Percentiles rank a stretch among this genome's conserved stretches.
Evolutionary conservation across 2,113 vertebrate genomes (phyloP).

Genomic region (Cariama cristata): DNA sequence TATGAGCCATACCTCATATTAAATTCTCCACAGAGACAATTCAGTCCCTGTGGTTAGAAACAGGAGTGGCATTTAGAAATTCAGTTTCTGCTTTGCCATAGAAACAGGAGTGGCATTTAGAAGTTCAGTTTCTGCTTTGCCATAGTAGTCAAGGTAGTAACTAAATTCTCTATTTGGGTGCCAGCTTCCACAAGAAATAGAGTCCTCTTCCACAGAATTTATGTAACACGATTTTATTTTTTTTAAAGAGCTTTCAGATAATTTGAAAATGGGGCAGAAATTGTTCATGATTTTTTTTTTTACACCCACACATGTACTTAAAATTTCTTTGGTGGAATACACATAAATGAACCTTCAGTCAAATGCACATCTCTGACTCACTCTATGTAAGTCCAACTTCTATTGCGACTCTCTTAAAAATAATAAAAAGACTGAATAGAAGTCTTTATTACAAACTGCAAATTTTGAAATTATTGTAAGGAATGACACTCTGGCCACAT

Average conservation of each 20-base stretch:
- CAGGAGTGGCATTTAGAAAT: background rate
- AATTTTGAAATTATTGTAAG: background rate
- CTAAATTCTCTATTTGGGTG: background rate
- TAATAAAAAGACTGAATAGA: background rate
- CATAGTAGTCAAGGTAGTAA: background rate
- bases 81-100: background rate
- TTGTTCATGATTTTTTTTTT: background rate
- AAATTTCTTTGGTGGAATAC: background rate
- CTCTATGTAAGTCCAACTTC: background rate
- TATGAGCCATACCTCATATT: background rate
- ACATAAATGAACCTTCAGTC: background rate
- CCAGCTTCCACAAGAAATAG: background rate
- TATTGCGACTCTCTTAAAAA: background rate
- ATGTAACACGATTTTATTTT: background rate
- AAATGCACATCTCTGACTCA: background rate
- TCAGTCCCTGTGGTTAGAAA: background rate
- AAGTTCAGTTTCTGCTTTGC: constrained; percentile 2
- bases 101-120: background rate
- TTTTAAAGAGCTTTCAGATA: background rate
- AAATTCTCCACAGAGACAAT: background rate
- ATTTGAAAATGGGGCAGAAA: background rate
- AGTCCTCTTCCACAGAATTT: background rate
- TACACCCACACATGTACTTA: background rate
- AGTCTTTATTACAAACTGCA: background rate
- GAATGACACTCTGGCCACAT: background rate